Conservation (phyloP, 1,140 invertebrate genomes). For the Cyrtorhinus lividipennis region DNA sequence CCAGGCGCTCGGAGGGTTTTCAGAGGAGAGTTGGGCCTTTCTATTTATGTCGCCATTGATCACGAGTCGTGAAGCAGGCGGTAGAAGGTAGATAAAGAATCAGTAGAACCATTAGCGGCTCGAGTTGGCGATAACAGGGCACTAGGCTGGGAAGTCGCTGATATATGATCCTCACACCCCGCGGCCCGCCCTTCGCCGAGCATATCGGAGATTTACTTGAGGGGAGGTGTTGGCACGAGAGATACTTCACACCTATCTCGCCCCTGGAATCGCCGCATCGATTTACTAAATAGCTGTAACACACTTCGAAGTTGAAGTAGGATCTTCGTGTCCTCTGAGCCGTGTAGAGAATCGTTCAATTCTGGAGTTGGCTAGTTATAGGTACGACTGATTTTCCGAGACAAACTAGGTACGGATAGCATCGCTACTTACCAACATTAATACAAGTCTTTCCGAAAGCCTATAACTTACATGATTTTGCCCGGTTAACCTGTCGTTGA, state of each 20-base stretch:
- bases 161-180: not conserved
- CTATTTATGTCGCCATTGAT: not conserved
- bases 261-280: not conserved
- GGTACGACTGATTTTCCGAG: too few relatives aligned
- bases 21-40: not conserved
- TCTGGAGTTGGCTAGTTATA: too few relatives aligned
- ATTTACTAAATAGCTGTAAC: not conserved
- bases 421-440: too few relatives aligned
- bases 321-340: too few relatives aligned
- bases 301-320: too few relatives aligned
- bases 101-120: not conserved
- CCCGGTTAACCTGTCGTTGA: too few relatives aligned
- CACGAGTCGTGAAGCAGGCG: not conserved
- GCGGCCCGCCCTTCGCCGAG: not conserved
- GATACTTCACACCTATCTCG: not conserved
- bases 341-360: too few relatives aligned
- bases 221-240: not conserved
- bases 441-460: too few relatives aligned
- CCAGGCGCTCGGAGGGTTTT: not conserved
- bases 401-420: too few relatives aligned
- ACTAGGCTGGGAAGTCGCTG: not conserved
- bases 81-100: not conserved
- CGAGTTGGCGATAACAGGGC: not conserved
- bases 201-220: not conserved
- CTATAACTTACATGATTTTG: too few relatives aligned